These are phyloP conservation scores for Genyomyrus donnyi DNA, from an alignment of 2,113 vertebrate species.

Conservation along the genomic window DNA sequence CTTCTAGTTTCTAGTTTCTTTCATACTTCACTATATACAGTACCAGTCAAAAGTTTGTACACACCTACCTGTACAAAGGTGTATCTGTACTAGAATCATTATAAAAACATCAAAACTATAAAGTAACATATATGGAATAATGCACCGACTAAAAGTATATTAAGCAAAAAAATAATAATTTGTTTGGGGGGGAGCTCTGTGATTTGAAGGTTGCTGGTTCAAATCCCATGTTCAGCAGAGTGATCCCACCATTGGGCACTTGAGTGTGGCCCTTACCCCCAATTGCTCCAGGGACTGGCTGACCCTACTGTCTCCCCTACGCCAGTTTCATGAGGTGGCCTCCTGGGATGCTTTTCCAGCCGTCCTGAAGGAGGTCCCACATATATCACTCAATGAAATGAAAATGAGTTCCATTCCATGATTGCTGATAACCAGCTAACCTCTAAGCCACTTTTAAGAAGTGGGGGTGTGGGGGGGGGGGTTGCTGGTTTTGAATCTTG, in stretches of 20 bases:
- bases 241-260: too few relatives aligned
- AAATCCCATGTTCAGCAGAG: neutral
- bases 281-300: too few relatives aligned
- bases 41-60: neutral
- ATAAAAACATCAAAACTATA: neutral
- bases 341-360: neutral
- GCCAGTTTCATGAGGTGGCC: neutral
- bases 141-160: neutral
- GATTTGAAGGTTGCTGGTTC: neutral
- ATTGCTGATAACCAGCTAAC: neutral
- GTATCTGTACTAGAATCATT: neutral
- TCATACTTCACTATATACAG: neutral
- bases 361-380: neutral
- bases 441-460: neutral
- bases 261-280: too few relatives aligned
- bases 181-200: neutral
- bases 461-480: too few relatives aligned
- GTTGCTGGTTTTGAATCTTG: neutral
- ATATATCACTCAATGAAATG: neutral
- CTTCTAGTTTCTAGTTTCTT: neutral
- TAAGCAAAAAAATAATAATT: neutral
- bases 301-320: too few relatives aligned
- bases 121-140: neutral
- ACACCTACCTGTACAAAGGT: neutral
- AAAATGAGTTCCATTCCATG: neutral